These are phyloP conservation scores for Monopterus albus DNA, from an alignment of 2,113 vertebrate species.

Conservation along the genomic window DNA sequence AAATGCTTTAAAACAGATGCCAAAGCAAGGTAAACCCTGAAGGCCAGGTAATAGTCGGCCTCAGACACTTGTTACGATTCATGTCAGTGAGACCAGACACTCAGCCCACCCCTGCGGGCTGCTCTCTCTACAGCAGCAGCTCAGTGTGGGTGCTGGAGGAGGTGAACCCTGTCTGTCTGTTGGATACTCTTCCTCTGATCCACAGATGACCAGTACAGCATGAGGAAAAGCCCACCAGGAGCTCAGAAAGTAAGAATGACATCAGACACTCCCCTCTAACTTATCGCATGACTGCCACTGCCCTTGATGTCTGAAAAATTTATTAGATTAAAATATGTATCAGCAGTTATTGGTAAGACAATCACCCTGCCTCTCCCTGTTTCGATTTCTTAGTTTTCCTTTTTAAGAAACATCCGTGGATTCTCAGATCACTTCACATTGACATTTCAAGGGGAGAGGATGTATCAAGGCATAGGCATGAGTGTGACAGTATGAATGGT, in stretches of 20 bases:
- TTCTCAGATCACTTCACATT: conserved; percentile 69
- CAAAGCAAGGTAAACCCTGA: conserved; percentile 21
- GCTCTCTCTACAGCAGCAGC: conserved; percentile 19
- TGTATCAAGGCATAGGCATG: conserved; percentile 52
- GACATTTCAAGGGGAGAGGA: conserved; percentile 69
- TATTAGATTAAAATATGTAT: conserved; percentile 67
- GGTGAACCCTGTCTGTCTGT: conserved; percentile 14
- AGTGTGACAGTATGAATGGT: conserved; percentile 53
- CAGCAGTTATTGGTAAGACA: conserved; percentile 78
- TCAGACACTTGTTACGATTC: conserved; percentile 58
- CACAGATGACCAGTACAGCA: conserved; percentile 31
- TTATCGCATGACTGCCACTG: conserved; percentile 33
- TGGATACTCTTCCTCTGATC: conserved; percentile 25
- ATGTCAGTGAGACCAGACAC: conserved; percentile 44
- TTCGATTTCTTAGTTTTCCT: conserved; percentile 67
- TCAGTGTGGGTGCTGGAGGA: conserved; percentile 10
- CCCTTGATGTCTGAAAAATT: conserved; percentile 59
- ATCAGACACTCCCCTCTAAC: conserved; percentile 21
- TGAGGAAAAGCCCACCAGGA: conserved; percentile 12
- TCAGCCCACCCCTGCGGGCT: conserved; percentile 22
- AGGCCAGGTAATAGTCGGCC: conserved; percentile 23
- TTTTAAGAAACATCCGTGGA: conserved; percentile 69
- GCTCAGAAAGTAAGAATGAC: not conserved
- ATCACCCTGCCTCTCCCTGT: conserved; percentile 64
- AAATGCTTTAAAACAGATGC: conserved; percentile 34